Base-by-base conservation (phyloP, 2,113 vertebrate genomes). In the Nesoenas mayeri region DNA sequence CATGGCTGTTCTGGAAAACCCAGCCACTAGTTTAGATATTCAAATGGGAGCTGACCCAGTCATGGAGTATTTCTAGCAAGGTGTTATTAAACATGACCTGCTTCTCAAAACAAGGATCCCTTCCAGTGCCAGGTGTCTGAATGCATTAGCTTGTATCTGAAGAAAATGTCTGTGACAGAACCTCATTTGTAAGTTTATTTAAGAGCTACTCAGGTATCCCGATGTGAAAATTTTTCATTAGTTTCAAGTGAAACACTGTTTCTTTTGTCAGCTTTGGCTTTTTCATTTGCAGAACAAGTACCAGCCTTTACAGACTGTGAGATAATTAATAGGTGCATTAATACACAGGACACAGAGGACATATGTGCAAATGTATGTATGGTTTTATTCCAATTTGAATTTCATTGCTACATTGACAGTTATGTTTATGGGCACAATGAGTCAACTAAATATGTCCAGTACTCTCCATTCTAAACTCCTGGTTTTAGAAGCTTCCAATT, bases 21-120 rank as follows among this genome's bases (percentile, higher is more conserved):
- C 29, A 62, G 47, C n/a, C 67, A 10, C 74, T 36, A 26, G 31
- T 83, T 94, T 70, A 69, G 67, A 8, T 91, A 83, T 74, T 96
- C 91, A 93, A 70, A 85, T 89, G 79, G 85, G 89, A 96, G 17
- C 79, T 94, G 91, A 90, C 89, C 75, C 60, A 94, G 54, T 56
- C 79, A 1, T 5, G 29, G 51, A 74, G 18, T 95, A 93, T 96
- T 96, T 94, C 93, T 85, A 83, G 81, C 32, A 29, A 96, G 89
- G 51, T 9, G 4, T 93, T 94, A 93, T 94, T 95, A 96, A 97
- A 89, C 60, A 73, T 80, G 91, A 94, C 93, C 93, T 93, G 67
- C 29, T 96, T 95, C 75, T 90, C 36, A 51, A 90, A 95, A 71
- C 79, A 62, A 11, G 19, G 21, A 2, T 10, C 82, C 66, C 79